Conservation (phyloP, 2,888 invertebrate genomes). For the Agriotes lineatus region DNA sequence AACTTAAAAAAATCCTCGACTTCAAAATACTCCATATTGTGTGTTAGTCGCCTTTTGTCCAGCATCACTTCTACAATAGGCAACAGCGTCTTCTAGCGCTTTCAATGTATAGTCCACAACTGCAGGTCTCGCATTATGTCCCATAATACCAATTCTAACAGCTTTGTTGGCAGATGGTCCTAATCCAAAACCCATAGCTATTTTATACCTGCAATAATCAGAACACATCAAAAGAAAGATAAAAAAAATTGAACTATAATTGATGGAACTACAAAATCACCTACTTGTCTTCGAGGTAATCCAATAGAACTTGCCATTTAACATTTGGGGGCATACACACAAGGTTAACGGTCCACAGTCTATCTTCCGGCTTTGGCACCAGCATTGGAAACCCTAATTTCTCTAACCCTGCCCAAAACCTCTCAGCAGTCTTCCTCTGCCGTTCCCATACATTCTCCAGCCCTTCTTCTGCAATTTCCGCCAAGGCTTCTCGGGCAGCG, state of each 20-base stretch:
- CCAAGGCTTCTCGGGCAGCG: constrained; percentile 81
- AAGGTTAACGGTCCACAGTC: constrained; percentile 76
- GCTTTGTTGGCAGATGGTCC: constrained; percentile 83
- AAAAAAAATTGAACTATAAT: too few relatives aligned
- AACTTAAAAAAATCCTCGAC: too few relatives aligned
- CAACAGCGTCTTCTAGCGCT: constrained; percentile 58
- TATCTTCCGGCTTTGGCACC: constrained; percentile 73
- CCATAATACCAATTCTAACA: constrained; percentile 87
- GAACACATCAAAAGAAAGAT: background rate
- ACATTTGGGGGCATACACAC: constrained; percentile 74
- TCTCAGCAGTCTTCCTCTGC: constrained; percentile 73
- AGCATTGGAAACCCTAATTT: constrained; percentile 76
- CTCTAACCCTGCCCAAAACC: constrained; percentile 75
- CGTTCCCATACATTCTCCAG: constrained; percentile 75
- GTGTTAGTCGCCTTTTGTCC: background rate
- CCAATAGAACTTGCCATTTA: constrained; percentile 67
- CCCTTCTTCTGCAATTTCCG: constrained; percentile 77
- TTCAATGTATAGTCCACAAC: constrained; percentile 58
- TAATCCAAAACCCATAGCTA: constrained; percentile 83
- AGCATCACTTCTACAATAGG: background rate
- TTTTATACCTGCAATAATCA: constrained; percentile 65
- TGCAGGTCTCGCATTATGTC: constrained; percentile 67
- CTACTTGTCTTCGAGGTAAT: constrained; percentile 49
- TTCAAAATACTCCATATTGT: too few relatives aligned
- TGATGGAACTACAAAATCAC: too few relatives aligned